Conservation (phyloP, 2,113 vertebrate genomes). For the Cheilinus undulatus region DNA sequence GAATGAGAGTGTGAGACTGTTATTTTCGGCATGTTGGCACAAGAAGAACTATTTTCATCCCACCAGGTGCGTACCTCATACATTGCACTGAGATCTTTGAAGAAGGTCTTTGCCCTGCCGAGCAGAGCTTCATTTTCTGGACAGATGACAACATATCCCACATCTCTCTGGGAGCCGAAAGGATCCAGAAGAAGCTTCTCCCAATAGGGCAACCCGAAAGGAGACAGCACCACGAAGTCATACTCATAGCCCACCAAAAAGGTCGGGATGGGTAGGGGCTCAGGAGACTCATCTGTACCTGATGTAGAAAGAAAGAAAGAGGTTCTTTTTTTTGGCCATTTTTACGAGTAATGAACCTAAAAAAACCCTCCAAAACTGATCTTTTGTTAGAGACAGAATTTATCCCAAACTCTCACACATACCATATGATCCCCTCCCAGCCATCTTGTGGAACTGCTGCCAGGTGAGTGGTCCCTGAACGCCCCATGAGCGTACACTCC, state of each 20-base stretch:
- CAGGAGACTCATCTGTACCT: slow-evolving; percentile 99
- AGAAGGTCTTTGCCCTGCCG: slow-evolving; percentile 93
- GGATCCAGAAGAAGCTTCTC: slow-evolving; percentile 98
- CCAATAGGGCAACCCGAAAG: slow-evolving; percentile 97
- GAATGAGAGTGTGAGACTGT: background rate
- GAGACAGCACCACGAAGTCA: slow-evolving; percentile 98
- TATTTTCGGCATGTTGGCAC: slow-evolving; percentile 25
- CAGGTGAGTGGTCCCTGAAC: slow-evolving; percentile 98
- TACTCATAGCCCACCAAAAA: slow-evolving; percentile 98
- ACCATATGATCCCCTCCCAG: slow-evolving; percentile 98
- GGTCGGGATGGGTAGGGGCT: slow-evolving; percentile 97
- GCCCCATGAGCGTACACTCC: slow-evolving; percentile 96
- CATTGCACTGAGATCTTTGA: slow-evolving; percentile 94
- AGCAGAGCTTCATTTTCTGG: slow-evolving; percentile 96
- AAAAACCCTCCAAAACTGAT: background rate
- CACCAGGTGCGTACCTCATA: slow-evolving; percentile 88
- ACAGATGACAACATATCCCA: slow-evolving; percentile 96
- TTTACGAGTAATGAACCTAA: background rate
- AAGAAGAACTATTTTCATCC: background rate
- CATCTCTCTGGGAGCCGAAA: slow-evolving; percentile 95
- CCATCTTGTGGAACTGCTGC: slow-evolving; percentile 99
- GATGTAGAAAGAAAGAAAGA: slow-evolving; percentile 17
- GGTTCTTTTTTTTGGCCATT: background rate
- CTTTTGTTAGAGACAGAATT: background rate
- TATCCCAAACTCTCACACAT: slow-evolving; percentile 28